Base-by-base conservation (phyloP, 53 echinoderm and acorn worm species). In the Luidia sarsii region DNA sequence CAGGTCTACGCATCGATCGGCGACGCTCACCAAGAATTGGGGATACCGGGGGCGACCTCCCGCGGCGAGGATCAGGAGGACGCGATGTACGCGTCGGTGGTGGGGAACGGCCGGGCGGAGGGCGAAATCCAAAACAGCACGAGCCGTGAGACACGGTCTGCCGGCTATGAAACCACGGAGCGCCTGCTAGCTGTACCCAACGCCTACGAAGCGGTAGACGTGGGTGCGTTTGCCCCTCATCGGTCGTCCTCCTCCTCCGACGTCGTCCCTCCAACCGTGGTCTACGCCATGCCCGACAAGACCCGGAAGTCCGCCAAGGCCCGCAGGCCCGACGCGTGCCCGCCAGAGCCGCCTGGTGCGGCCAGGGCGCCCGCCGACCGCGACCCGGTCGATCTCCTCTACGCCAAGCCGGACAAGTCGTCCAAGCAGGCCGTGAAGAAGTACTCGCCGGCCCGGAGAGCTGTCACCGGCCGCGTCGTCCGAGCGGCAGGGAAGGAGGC, bases 271-370 rank as follows among this genome's bases (percentile, higher is more conserved):
- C 63, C 63, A n/a, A 35, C 35, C 1, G 30, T 13, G 6, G n/a
- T 63, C 16, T 63, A 63, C 36, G 63, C 63, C 6, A 35, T 63
- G 63, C 63, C 63, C 13, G 63, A 63, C 20, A 63, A 63, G 20
- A 34, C 33, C 7, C 19, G 1, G 0, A 35, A 63, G 16, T 18
- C 36, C 2, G 31, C 11, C 19, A 29, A n/a, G 2, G 6, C 41
- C 11, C 19, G n/a, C 3, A 35, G n/a, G 15, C 19, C 15, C 15
- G 36, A 63, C 0, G 63, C 36, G 63, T n/a, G 9, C 16, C 6
- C 11, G 11, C 11, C 41, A 11, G 41, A 41, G 11, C 6, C 6
- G 6, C 41, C 41, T 7, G 6, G 6, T 7, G 11, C 6, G 6
- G 6, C 41, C 6, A n/a, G n/a, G n/a, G n/a, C n/a, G n/a, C n/a